phyloP scores from a whole-genome alignment of 1,140 invertebrate genomes.

The Drosophila ohnishii region DNA sequence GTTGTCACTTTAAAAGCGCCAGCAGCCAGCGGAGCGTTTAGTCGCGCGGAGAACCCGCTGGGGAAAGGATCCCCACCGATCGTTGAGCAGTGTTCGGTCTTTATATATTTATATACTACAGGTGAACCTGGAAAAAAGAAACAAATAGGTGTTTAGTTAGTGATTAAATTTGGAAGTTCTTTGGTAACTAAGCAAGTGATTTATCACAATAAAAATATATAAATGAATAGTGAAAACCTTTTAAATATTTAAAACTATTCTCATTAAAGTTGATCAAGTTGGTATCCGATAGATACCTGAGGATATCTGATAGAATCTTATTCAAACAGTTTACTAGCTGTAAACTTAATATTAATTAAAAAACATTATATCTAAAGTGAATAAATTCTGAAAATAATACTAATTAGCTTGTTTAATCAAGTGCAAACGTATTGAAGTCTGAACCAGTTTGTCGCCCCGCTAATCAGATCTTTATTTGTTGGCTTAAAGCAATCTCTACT shows the following conservation, averaged over 20 bases:
- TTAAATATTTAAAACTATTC: not conserved
- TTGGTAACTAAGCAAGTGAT: not conserved
- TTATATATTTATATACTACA: not conserved
- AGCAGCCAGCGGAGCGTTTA: conserved; percentile 36
- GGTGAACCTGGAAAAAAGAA: conserved; percentile 3
- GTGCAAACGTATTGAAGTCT: conserved; percentile 7
- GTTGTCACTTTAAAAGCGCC: conserved; percentile 56
- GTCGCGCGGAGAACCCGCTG: conserved; percentile 45
- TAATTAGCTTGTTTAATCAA: conserved; percentile 5
- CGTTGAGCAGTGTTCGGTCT: not conserved
- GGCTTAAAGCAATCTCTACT: conserved; percentile 3
- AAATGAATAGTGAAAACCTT: not conserved
- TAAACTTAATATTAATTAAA: no score
- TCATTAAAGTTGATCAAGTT: not conserved
- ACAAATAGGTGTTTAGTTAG: not conserved
- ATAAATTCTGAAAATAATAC: not conserved
- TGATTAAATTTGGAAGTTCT: not conserved
- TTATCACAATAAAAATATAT: not conserved
- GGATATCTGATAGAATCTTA: not conserved
- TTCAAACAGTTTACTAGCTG: no score
- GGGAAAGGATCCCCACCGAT: conserved; percentile 50
- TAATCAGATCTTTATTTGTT: conserved; percentile 1
- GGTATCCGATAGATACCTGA: not conserved
- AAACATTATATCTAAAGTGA: not conserved
- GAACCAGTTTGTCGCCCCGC: conserved; percentile 20